phyloP scores from a whole-genome alignment of 2,888 invertebrate species.

The Nasonovia ribisnigri region DNA sequence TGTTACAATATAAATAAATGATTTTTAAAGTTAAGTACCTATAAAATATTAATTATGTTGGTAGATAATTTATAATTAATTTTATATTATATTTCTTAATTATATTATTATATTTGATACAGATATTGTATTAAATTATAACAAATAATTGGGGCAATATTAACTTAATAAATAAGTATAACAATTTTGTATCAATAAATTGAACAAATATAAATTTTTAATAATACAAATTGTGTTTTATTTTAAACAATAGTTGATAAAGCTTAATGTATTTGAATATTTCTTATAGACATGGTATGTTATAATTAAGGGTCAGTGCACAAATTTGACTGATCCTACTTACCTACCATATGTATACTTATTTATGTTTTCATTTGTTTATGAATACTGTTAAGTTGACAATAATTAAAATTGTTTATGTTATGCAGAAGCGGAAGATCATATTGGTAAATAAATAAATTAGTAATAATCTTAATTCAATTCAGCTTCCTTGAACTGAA shows the following conservation, averaged over 20 bases:
- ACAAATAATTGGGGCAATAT: background rate
- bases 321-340: background rate
- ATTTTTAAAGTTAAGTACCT: background rate
- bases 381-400: background rate
- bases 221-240: conserved; percentile 24
- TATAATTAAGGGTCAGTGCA: background rate
- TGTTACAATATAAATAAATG: conserved; percentile 8
- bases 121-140: background rate
- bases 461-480: background rate
- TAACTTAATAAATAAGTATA: background rate
- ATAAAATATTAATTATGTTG: background rate
- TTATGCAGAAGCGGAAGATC: background rate
- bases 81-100: conserved; percentile 36
- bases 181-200: conserved; percentile 36
- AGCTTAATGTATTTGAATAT: background rate
- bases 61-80: background rate
- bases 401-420: background rate
- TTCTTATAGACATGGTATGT: background rate
- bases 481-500: background rate
- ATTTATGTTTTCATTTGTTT: background rate
- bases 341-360: background rate
- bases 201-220: background rate
- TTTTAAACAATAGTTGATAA: background rate
- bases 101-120: background rate
- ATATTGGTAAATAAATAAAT: background rate